A percentile compares a stretch with the other conserved stretches of the same genome.
Evolutionary conservation across 2,113 vertebrate species (phyloP).

Genomic region (Apistogramma diplotaenia): DNA sequence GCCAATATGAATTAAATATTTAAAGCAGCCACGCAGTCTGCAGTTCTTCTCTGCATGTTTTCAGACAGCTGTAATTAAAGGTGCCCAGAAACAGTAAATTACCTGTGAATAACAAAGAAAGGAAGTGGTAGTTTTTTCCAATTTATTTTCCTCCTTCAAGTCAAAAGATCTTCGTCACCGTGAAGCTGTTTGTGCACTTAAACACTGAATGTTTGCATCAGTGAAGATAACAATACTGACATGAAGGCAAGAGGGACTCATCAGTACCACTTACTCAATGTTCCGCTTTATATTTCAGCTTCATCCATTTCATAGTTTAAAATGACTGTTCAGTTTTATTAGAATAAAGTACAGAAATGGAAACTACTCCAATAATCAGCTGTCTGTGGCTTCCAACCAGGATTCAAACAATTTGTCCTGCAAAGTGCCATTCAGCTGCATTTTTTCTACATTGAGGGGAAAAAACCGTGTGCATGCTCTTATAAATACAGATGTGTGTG

Average conservation of each 20-base stretch:
- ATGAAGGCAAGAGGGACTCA: neutral
- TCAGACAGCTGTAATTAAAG: neutral
- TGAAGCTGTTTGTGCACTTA: neutral
- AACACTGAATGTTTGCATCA: neutral
- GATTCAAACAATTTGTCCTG: constrained; percentile 17
- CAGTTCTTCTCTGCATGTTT: no score
- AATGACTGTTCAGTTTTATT: neutral
- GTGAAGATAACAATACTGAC: neutral
- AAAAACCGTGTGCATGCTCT: constrained; percentile 6
- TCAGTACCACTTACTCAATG: neutral
- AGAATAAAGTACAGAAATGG: neutral
- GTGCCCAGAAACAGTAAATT: neutral
- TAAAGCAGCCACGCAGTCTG: no score
- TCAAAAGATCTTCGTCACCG: neutral
- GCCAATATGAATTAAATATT: no score
- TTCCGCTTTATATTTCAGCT: neutral
- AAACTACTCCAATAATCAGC: neutral
- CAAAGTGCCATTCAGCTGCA: constrained; percentile 25
- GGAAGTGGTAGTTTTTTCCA: neutral
- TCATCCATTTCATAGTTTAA: neutral
- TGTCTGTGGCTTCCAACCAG: neutral
- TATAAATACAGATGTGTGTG: constrained; percentile 45
- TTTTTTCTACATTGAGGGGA: neutral
- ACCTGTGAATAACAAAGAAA: neutral
- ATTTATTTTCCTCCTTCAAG: neutral